These are phyloP conservation scores for Cheilinus undulatus DNA, from an alignment of 2,113 vertebrate species.

Conservation along the genomic window DNA sequence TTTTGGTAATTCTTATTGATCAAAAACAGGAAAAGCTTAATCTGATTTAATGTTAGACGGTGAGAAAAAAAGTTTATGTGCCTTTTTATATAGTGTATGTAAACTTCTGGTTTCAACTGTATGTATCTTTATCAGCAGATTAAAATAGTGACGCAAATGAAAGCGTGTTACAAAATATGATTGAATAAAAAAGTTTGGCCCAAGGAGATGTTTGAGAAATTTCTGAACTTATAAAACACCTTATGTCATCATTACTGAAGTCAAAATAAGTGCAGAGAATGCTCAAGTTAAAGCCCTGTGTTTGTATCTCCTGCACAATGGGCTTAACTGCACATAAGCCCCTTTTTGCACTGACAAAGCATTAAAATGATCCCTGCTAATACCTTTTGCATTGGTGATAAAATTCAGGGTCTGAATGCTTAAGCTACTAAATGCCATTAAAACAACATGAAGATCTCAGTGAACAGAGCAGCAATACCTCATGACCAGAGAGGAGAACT, in stretches of 20 bases:
- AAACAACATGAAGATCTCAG: constrained; percentile 54
- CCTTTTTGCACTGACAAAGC: constrained; percentile 53
- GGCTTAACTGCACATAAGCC: constrained; percentile 62
- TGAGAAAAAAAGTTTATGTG: no score
- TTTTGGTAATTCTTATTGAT: no score
- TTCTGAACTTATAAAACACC: not conserved
- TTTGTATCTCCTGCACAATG: constrained; percentile 55
- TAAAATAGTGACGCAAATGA: no score
- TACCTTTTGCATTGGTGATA: constrained; percentile 61
- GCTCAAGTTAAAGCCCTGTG: constrained; percentile 43
- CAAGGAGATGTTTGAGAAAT: not conserved
- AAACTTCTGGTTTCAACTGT: no score
- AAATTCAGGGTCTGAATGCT: constrained; percentile 40
- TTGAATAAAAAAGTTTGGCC: no score
- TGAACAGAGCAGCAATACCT: constrained; percentile 26
- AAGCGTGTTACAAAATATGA: no score
- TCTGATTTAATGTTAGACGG: no score
- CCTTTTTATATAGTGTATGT: no score
- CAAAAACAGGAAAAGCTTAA: no score
- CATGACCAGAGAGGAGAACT: not conserved
- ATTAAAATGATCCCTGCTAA: constrained; percentile 63
- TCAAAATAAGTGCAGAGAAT: constrained; percentile 35
- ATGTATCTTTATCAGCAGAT: no score
- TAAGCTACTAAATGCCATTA: constrained; percentile 58
- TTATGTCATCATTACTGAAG: constrained; percentile 22